Evolutionary conservation across 1,140 invertebrate species (phyloP), one percentile per base, ranked within the genome.

Genomic region (Cecropterus lyciades): DNA sequence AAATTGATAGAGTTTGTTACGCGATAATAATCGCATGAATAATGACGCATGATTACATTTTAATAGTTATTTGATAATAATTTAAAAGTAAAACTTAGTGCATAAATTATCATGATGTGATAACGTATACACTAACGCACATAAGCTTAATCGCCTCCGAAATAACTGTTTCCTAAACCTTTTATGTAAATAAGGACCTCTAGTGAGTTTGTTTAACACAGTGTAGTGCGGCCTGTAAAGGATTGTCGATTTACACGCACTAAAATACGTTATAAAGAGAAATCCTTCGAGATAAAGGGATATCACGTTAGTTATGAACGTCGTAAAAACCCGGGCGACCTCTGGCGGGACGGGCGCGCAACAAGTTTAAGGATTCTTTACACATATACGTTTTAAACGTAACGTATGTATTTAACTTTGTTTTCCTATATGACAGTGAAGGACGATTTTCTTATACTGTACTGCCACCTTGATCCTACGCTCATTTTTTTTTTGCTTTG

Each of bases 181-280:
- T 60, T 60, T 60, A 60, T 60, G 56, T 20, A 60, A 60, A 60
- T 60, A 1, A 24, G 56, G 43, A 43, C 15, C 27, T 49, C 15
- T 10, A 15, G 24, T 48, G 2, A 57, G 55, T 57, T 57, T 57
- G 17, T 37, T 57, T 8, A 45, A 14, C 37, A 4, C n/a, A 43
- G 27, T 57, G 43, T 43, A 57, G 37, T 62, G 57, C 4, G 16
- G n/a, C 11, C 20, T 60, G 15, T 5, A 49, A 60, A 48, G 45
- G 57, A 62, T 60, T 48, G 33, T 27, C 30, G 45, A 37, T 62
- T 37, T 49, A 62, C 46, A 49, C 27, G 45, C 11, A 49, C 57
- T 62, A 49, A 62, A 62, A 62, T 62, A 62, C 30, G 43, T 48
- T 49, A 62, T 62, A 17, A n/a, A 49, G 45, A 11, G 15, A 48